Base-by-base conservation (phyloP, 2,888 invertebrate species). In the Oxytorus armatus region DNA sequence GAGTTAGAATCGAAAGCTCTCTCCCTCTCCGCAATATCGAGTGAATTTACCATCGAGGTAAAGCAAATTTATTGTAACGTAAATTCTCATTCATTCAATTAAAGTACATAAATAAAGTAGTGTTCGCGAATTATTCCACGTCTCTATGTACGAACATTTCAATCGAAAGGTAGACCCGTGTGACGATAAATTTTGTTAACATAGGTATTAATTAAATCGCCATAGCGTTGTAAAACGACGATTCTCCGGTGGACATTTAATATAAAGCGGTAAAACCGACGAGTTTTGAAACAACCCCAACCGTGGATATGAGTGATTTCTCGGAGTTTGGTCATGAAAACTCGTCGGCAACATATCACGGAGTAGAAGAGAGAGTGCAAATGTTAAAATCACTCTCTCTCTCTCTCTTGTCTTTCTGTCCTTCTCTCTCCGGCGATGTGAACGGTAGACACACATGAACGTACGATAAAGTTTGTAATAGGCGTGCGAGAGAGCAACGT, bases 401-500 rank as follows among this genome's bases (percentile, higher is more conserved):
- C 23, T 21, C 42, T 7, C 21, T 59, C 59, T 29, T 57, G 33
- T 36, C 29, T 3, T n/a, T 10, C 23, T 21, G 21, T 59, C 51
- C 10, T 1, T 21, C 21, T 21, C 23, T 23, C 11, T 11, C 23
- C n/a, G 4, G n/a, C 8, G n/a, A 55, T 55, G 7, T 29, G 63
- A n/a, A 16, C 1, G 18, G 33, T 21, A 10, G 25, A 47, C 65
- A 63, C 42, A 57, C 57, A n/a, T 11, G 18, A 57, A 63, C 44
- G 55, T 51, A 39, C 49, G 51, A 66, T 47, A 76, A 83, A 81
- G 79, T 83, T 83, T 83, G 79, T 79, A 83, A 83, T 83, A 79
- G 79, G 70, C 68, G 61, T 21, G 57, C 29, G 59, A 3, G 65
- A 18, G 59, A 18, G 44, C 53, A 33, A 11, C 42, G 4, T 11